phyloP scores from a whole-genome alignment of 1,140 invertebrate species.

The Lasioglossum baleicum region DNA sequence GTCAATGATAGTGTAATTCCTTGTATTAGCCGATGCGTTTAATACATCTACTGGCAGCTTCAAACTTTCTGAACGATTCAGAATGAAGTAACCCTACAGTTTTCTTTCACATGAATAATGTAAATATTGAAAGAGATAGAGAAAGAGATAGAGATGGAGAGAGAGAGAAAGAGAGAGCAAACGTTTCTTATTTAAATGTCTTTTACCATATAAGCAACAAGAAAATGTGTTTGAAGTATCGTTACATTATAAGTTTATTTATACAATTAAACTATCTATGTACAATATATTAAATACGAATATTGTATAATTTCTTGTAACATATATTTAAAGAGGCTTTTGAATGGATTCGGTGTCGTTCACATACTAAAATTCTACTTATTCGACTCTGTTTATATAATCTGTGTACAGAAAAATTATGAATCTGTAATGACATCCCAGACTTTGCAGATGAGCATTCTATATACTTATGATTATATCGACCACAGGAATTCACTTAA shows the following conservation, averaged over 20 bases:
- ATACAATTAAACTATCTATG: conserved; percentile 65
- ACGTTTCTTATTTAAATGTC: conserved; percentile 36
- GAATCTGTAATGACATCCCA: conserved; percentile 43
- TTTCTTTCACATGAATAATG: conserved; percentile 18
- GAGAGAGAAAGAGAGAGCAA: conserved; percentile 14
- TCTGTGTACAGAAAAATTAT: conserved; percentile 44
- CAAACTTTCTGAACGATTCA: conserved; percentile 31
- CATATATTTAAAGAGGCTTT: conserved; percentile 44
- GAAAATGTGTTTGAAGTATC: conserved; percentile 48
- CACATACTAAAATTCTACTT: conserved; percentile 38
- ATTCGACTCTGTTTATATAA: conserved; percentile 27
- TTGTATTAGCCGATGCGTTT: neutral
- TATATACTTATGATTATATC: conserved; percentile 47
- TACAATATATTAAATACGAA: conserved; percentile 62
- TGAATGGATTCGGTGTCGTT: conserved; percentile 20
- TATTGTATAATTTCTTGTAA: conserved; percentile 50
- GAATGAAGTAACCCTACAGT: conserved; percentile 14
- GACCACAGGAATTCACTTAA: conserved; percentile 11
- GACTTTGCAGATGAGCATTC: conserved; percentile 40
- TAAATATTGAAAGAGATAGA: conserved; percentile 32
- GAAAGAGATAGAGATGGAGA: too few relatives aligned
- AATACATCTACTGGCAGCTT: conserved; percentile 30
- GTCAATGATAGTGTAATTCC: neutral
- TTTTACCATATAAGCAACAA: conserved; percentile 48
- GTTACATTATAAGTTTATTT: conserved; percentile 60